phyloP scores from a whole-genome alignment of 2,888 invertebrate genomes.

The Acanthopleura granulata region DNA sequence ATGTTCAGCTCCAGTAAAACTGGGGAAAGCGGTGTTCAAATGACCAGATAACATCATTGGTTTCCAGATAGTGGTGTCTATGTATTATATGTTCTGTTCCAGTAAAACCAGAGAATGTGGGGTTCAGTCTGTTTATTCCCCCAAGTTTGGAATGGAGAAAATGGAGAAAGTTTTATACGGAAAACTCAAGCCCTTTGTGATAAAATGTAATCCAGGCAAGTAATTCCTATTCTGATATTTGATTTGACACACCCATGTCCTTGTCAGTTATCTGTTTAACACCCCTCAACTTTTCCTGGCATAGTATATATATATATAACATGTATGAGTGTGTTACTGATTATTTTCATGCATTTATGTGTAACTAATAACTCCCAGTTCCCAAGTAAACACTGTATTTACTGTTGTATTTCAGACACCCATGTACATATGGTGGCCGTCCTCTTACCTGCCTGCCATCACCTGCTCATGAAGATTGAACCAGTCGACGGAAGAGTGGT shows the following conservation, averaged over 20 bases:
- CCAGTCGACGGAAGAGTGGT: background rate
- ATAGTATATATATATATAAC: too few relatives aligned
- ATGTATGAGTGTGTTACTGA: too few relatives aligned
- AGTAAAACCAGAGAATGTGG: background rate
- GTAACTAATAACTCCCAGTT: too few relatives aligned
- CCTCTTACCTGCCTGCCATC: conserved; percentile 44
- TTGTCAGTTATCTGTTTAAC: too few relatives aligned
- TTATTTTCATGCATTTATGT: too few relatives aligned
- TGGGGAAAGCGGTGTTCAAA: too few relatives aligned
- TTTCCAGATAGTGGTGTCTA: too few relatives aligned
- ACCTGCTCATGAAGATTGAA: conserved; percentile 38
- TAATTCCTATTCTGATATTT: too few relatives aligned
- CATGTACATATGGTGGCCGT: conserved; percentile 22
- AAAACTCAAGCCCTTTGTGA: background rate
- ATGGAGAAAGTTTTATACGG: conserved; percentile 10
- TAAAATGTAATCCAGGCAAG: background rate
- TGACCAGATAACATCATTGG: too few relatives aligned
- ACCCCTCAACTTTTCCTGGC: too few relatives aligned
- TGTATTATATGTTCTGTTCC: background rate
- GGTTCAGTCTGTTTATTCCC: conserved; percentile 6
- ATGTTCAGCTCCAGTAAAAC: too few relatives aligned
- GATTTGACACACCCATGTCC: background rate
- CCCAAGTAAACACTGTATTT: too few relatives aligned
- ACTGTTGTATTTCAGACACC: background rate
- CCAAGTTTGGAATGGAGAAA: background rate